phyloP scores from a whole-genome alignment of 2,888 invertebrate genomes.

The Rhopalosiphum nymphaeae region DNA sequence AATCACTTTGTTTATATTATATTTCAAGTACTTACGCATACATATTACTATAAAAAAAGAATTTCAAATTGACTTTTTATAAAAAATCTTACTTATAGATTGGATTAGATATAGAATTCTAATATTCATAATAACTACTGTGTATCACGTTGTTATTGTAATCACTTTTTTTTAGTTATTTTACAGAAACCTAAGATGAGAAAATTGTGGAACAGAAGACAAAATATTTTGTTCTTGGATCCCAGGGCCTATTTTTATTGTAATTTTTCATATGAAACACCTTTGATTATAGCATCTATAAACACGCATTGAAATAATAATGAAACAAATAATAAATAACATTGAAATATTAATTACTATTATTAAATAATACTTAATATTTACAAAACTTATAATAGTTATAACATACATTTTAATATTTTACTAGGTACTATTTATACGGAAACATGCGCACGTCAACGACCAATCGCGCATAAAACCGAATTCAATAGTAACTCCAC shows the following conservation, averaged over 20 bases:
- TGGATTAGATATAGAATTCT: not conserved
- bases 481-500: not conserved
- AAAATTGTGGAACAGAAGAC: not conserved
- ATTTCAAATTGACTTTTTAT: not conserved
- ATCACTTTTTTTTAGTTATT: not conserved
- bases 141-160: not conserved
- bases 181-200: not conserved
- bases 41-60: not conserved
- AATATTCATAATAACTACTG: not conserved
- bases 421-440: not conserved
- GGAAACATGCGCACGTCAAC: not conserved
- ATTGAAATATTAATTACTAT: no score
- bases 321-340: no score
- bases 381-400: no score
- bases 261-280: not conserved
- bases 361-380: no score
- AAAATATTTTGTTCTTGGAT: not conserved
- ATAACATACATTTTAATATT: not conserved
- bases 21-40: not conserved
- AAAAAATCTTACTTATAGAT: not conserved
- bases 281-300: not conserved
- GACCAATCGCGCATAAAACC: not conserved
- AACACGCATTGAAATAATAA: not conserved
- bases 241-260: not conserved
- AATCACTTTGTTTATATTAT: not conserved